Evolutionary conservation across 2,888 invertebrate species (phyloP), one percentile per base, ranked within the genome.

Genomic region (Rambutsinella grinnellia): DNA sequence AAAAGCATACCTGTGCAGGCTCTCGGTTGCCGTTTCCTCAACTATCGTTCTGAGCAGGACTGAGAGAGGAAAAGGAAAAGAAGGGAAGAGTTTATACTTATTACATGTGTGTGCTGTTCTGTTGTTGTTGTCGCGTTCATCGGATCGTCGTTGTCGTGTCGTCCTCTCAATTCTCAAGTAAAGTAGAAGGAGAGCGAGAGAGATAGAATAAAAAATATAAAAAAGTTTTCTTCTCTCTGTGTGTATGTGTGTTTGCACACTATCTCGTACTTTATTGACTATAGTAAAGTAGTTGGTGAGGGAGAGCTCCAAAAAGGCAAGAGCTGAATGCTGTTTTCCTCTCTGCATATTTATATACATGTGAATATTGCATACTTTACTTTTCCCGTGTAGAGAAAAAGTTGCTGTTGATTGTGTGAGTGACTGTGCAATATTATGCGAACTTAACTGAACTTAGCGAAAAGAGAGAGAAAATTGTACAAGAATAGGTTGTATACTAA

Each of bases 401-500:
- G 36, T 36, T 36, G n/a, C n/a, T 36, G 36, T 36, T 36, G n/a
- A n/a, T 36, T 36, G 36, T 36, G 36, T 13, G 36, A 36, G 36
- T 36, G 36, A 36, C 36, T 36, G 49, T 5, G 49, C 49, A 49
- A 49, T 49, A 49, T 49, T 49, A 17, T 5, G 49, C 49, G 19
- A 49, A 49, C 5, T 17, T 5, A 49, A 10, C 5, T 17, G 49
- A 49, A 49, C n/a, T n/a, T 8, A 13, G n/a, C 5, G 15, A 49
- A 49, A 17, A 49, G 19, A 60, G 21, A 60, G 44, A 51, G 46
- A 54, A 56, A 56, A 63, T 47, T 49, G 57, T 49, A 51, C 36
- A 53, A 62, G 53, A 63, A 36, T 36, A 36, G 6, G 36, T 36
- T 36, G 36, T 13, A n/a, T n/a, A n/a, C n/a, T n/a, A 36, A 36